phyloP scores from a whole-genome alignment of 2,888 invertebrate species.

The Ariolimax columbianus region DNA sequence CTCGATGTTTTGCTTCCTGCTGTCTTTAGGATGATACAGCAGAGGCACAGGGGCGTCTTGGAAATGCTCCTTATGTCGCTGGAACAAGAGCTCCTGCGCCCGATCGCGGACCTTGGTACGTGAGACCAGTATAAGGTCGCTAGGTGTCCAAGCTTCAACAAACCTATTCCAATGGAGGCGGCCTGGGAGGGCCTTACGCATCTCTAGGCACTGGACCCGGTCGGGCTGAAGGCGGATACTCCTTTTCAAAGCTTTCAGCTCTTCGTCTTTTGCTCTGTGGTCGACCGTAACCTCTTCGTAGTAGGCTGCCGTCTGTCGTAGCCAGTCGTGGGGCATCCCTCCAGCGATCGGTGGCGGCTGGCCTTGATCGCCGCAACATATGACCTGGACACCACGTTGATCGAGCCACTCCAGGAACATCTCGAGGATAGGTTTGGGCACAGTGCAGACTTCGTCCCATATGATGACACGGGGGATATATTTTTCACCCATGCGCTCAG shows the following conservation, averaged over 20 bases:
- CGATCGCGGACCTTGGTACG: not conserved
- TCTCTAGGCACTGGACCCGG: not conserved
- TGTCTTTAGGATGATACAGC: not conserved
- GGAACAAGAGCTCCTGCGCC: not conserved
- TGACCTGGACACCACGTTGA: conserved; percentile 5
- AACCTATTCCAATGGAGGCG: not conserved
- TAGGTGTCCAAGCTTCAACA: conserved; percentile 2
- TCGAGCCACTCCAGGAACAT: conserved; percentile 4
- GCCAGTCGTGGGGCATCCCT: not conserved
- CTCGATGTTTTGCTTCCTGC: not conserved
- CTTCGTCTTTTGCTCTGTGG: conserved; percentile 1
- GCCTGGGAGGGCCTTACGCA: conserved; percentile 5
- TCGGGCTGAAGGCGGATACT: conserved; percentile 2
- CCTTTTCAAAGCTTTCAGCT: conserved; percentile 8
- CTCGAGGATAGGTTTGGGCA: conserved; percentile 9
- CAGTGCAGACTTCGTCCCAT: no score
- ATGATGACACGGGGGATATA: no score
- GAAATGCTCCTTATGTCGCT: conserved; percentile 7
- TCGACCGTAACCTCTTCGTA: not conserved
- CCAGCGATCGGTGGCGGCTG: not conserved
- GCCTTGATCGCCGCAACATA: conserved; percentile 1
- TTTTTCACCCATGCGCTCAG: not conserved
- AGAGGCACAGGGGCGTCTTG: not conserved
- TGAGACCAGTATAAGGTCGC: not conserved
- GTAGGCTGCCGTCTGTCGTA: not conserved